Percentiles rank a stretch among this genome's conserved stretches.
These are phyloP conservation scores for Lysandra coridon DNA, from an alignment of 2,888 invertebrate species.

Conservation along the genomic window DNA sequence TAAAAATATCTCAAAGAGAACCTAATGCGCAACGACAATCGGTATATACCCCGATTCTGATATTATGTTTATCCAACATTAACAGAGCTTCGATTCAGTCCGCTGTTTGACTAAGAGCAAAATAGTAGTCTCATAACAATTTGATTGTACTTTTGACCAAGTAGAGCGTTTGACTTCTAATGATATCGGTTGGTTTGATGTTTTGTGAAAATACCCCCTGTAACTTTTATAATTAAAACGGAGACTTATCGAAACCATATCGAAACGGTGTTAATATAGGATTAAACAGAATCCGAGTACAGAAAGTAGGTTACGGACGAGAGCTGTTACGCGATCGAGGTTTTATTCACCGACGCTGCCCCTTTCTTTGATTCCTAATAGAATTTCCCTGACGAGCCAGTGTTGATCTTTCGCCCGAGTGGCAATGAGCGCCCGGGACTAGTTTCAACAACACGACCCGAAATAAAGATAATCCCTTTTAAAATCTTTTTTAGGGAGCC, in stretches of 20 bases:
- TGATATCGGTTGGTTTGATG: no score
- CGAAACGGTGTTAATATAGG: neutral
- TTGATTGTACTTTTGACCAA: no score
- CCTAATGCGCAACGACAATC: neutral
- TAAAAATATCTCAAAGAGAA: neutral
- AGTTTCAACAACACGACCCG: neutral
- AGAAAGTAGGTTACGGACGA: slow-evolving; percentile 8
- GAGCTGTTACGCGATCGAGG: slow-evolving; percentile 5
- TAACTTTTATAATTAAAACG: neutral
- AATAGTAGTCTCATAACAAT: no score
- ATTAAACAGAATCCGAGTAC: neutral
- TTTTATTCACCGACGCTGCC: slow-evolving; percentile 19
- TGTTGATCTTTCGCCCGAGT: slow-evolving; percentile 49
- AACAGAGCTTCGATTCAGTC: no score
- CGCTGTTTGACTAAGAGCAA: no score
- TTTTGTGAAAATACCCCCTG: no score
- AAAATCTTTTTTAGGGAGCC: no score
- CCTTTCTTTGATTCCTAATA: slow-evolving; percentile 37
- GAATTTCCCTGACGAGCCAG: slow-evolving; percentile 50
- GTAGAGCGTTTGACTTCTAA: no score
- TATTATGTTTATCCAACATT: no score
- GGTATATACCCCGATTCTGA: no score
- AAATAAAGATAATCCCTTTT: neutral
- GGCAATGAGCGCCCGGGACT: neutral
- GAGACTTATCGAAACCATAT: neutral